A percentile compares a stretch with the other conserved stretches of the same genome.
phyloP scores from a whole-genome alignment of 2,797 vertebrate species.

The Melanotaenia maccullochi region DNA sequence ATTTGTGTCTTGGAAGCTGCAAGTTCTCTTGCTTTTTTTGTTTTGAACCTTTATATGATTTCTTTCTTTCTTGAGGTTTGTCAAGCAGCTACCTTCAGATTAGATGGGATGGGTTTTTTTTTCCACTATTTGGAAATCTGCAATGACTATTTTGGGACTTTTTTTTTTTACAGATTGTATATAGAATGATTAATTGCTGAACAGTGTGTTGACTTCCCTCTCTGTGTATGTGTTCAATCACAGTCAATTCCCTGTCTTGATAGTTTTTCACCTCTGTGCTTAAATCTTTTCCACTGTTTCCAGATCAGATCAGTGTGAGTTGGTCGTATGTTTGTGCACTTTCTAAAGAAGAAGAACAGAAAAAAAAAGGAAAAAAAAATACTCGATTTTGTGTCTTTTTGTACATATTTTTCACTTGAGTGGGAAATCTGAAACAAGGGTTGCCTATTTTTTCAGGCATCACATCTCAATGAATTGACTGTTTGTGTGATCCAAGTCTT shows the following conservation, averaged over 20 bases:
- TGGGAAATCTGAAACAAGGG: slow-evolving; percentile 47
- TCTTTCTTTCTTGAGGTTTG: slow-evolving; percentile 33
- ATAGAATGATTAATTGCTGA: slow-evolving; percentile 48
- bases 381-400: slow-evolving; percentile 57
- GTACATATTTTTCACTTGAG: slow-evolving; percentile 73
- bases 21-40: slow-evolving; percentile 13
- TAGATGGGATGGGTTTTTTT: slow-evolving; percentile 38
- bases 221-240: slow-evolving; percentile 12
- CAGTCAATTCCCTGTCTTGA: slow-evolving; percentile 4
- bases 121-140: slow-evolving; percentile 34
- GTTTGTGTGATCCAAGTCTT: slow-evolving; percentile 71
- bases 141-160: slow-evolving; percentile 28
- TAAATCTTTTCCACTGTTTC: slow-evolving; percentile 16
- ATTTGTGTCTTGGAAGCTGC: slow-evolving; percentile 32
- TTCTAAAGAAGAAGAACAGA: slow-evolving; percentile 61
- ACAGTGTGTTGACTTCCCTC: slow-evolving; percentile 43
- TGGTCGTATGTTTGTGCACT: slow-evolving; percentile 71
- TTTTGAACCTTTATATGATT: background rate
- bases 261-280: slow-evolving; percentile 13
- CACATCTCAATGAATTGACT: slow-evolving; percentile 24
- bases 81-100: slow-evolving; percentile 18
- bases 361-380: slow-evolving; percentile 13
- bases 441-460: slow-evolving; percentile 40
- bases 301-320: slow-evolving; percentile 31
- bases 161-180: slow-evolving; percentile 45